A percentile compares a stretch with the other conserved stretches of the same genome.
These are phyloP conservation scores for Origma solitaria DNA, from an alignment of 2,113 vertebrate species.

Conservation along the genomic window DNA sequence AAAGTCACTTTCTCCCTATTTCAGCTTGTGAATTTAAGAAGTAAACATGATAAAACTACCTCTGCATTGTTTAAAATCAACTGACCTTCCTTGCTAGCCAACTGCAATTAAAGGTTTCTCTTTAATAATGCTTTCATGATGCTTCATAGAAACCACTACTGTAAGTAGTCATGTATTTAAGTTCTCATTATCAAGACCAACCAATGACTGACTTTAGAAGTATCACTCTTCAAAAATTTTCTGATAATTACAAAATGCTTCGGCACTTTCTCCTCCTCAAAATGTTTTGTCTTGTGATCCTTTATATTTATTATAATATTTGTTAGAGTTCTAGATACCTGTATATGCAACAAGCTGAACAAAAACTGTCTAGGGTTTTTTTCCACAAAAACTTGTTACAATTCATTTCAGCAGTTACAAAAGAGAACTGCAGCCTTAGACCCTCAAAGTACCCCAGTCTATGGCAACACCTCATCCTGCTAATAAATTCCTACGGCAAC, in stretches of 20 bases:
- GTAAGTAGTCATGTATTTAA: not conserved
- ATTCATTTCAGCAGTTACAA: not conserved
- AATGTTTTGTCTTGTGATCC: not conserved
- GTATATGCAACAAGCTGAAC: not conserved
- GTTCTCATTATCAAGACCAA: not conserved
- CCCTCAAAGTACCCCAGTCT: not conserved
- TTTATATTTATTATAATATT: not conserved
- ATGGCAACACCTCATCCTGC: not conserved
- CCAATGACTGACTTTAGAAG: not conserved
- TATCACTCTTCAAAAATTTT: not conserved
- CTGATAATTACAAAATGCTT: not conserved
- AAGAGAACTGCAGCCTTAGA: not conserved
- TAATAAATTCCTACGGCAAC: not conserved
- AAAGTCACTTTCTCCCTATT: not conserved
- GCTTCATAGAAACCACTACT: not conserved
- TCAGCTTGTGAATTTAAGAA: not conserved
- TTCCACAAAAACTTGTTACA: not conserved
- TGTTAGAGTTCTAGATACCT: not conserved
- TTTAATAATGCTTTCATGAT: not conserved
- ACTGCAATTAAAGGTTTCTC: not conserved
- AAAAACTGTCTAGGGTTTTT: not conserved
- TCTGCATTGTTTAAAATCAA: not conserved
- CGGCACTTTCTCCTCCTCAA: not conserved
- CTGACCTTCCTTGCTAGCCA: not conserved
- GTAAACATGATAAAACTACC: not conserved